These are phyloP conservation scores for Pseudochirops cupreus DNA, from an alignment of 2,797 vertebrate species.

Conservation along the genomic window DNA sequence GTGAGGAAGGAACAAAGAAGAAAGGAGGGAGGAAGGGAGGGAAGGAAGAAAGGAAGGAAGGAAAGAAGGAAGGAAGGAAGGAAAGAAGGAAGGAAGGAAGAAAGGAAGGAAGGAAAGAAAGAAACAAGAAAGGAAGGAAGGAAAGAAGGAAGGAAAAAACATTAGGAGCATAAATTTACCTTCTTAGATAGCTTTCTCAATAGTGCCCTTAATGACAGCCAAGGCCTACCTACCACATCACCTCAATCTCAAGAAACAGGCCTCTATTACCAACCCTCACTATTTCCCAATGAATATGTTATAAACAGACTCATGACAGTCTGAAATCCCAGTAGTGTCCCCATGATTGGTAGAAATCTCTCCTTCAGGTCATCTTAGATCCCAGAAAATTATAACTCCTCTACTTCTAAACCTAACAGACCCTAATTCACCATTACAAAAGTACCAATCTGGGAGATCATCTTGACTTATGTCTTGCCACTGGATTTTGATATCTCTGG, in stretches of 20 bases:
- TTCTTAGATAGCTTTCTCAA: not conserved
- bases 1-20: not conserved
- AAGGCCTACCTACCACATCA: not conserved
- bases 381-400: not conserved
- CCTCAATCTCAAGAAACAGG: not conserved
- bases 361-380: not conserved
- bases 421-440: not conserved
- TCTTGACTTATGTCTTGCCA: not conserved
- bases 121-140: too few species aligned
- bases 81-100: fast-evolving
- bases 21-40: not conserved
- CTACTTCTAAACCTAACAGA: not conserved
- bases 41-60: fast-evolving
- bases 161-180: not conserved
- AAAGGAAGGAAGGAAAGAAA: too few species aligned
- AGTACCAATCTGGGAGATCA: not conserved
- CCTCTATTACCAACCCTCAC: not conserved
- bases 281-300: not conserved
- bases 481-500: not conserved
- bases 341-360: not conserved
- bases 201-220: not conserved
- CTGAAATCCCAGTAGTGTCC: not conserved
- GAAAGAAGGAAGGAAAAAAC: not conserved
- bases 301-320: not conserved
- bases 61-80: too few species aligned